These are phyloP conservation scores for Microtus oregoni DNA, from an alignment of 2,113 vertebrate species.

Conservation along the genomic window DNA sequence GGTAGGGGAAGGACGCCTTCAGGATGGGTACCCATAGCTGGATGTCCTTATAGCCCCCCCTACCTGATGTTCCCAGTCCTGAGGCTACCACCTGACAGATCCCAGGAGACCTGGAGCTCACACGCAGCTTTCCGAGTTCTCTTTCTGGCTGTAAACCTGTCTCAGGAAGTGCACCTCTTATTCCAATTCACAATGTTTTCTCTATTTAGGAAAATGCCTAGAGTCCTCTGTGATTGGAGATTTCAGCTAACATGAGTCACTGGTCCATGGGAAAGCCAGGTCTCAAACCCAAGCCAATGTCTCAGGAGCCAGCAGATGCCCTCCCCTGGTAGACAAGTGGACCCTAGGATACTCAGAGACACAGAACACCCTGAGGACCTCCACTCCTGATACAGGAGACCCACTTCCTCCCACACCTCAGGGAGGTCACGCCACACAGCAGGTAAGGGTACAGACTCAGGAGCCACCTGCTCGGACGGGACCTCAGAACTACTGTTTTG, in stretches of 20 bases:
- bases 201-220: not conserved
- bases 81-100: not conserved
- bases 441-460: not conserved
- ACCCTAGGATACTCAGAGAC: not conserved
- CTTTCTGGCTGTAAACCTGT: not conserved
- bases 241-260: not conserved
- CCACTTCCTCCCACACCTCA: not conserved
- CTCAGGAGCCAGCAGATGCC: not conserved
- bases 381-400: not conserved
- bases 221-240: not conserved
- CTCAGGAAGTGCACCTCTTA: not conserved
- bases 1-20: too few species aligned
- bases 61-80: not conserved
- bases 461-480: not conserved
- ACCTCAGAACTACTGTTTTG: not conserved
- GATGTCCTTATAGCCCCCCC: not conserved
- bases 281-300: not conserved
- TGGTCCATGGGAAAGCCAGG: not conserved
- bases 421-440: not conserved
- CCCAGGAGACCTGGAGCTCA: not conserved
- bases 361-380: not conserved
- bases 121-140: not conserved
- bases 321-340: not conserved
- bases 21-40: too few species aligned
- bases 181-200: not conserved